Evolutionary conservation across 2,888 invertebrate genomes (phyloP), one percentile per base, ranked within the genome.

Genomic region (Watsonalla cultraria): DNA sequence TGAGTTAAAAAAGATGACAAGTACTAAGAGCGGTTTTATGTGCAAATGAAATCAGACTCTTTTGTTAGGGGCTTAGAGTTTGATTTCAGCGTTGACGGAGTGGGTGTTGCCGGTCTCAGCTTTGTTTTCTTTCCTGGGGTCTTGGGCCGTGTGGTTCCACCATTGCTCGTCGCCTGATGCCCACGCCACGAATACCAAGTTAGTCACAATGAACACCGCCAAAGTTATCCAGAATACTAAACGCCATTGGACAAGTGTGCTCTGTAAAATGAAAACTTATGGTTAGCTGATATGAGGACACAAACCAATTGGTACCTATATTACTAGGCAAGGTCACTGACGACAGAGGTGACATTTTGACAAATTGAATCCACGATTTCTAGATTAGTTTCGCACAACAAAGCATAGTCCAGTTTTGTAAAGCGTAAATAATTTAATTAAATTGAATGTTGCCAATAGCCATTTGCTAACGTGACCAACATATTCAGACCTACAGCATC

Each of bases 161-260:
- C 93, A 92, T 66, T 97, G 96, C 39, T 94, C 92, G 52, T 96
- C 95, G 0, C 95, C 96, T 9, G 95, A 95, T 0, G 95, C 96
- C 86, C 93, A 95, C 7, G 94, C 71, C 0, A 94, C 86, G 77
- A 94, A 97, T 7, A 96, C 88, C 1, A 94, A 58, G 76, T 95
- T 95, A 0, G 96, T 94, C 0, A 93, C 68, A n/a, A 93, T 79
- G 72, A 96, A 94, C 0, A 96, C 93, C 0, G 82, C 93, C 24
- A 95, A 90, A 5, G 96, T 93, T 65, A 96, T 94, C 95, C 96
- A 96, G 81, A 97, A 96, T 0, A 96, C 96, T 2, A 92, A 71
- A 34, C 94, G 91, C 97, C 97, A 97, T 85, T 96, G 93, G 0
- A 84, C 78, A 34, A 94, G 69, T 0, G 92, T 91, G 68, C 93